Percentiles rank a stretch among this genome's conserved stretches.
Evolutionary conservation across 2,888 invertebrate species (phyloP).

Genomic region (Rhagonycha lutea): DNA sequence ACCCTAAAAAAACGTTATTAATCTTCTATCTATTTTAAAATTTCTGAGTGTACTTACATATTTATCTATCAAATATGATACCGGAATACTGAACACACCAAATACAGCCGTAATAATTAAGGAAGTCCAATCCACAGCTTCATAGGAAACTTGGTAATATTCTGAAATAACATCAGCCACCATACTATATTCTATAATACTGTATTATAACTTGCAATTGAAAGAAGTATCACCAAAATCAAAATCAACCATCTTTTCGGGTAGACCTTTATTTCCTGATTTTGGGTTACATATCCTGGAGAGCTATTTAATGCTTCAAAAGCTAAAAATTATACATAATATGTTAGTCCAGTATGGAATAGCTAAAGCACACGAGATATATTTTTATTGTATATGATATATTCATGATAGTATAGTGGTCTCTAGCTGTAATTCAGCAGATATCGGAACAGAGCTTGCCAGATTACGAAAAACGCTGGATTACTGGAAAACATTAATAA

Average conservation of each 20-base stretch:
- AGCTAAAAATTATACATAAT: not conserved
- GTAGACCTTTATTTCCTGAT: slow-evolving; percentile 41
- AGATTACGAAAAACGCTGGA: too few relatives aligned
- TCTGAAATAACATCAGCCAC: slow-evolving; percentile 80
- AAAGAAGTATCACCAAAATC: slow-evolving; percentile 80
- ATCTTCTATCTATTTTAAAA: too few relatives aligned
- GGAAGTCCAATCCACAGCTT: slow-evolving; percentile 90
- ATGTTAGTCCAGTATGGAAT: too few relatives aligned
- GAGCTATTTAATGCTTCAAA: not conserved
- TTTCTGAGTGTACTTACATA: slow-evolving; percentile 65
- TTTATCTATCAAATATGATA: slow-evolving; percentile 90
- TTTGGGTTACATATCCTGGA: not conserved
- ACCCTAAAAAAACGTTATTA: not conserved
- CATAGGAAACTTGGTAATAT: slow-evolving; percentile 72
- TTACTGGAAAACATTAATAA: too few relatives aligned
- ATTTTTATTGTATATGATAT: too few relatives aligned
- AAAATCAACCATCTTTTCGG: slow-evolving; percentile 82
- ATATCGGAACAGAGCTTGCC: too few relatives aligned
- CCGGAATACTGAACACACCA: slow-evolving; percentile 93
- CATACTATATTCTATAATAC: slow-evolving; percentile 94
- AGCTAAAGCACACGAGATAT: too few relatives aligned
- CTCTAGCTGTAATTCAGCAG: too few relatives aligned
- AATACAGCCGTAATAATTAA: slow-evolving; percentile 96
- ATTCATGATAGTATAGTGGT: too few relatives aligned
- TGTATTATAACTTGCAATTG: slow-evolving; percentile 91